These are phyloP conservation scores for Oscheius sp. DNA, from an alignment of 2,888 invertebrate species.

Conservation along the genomic window DNA sequence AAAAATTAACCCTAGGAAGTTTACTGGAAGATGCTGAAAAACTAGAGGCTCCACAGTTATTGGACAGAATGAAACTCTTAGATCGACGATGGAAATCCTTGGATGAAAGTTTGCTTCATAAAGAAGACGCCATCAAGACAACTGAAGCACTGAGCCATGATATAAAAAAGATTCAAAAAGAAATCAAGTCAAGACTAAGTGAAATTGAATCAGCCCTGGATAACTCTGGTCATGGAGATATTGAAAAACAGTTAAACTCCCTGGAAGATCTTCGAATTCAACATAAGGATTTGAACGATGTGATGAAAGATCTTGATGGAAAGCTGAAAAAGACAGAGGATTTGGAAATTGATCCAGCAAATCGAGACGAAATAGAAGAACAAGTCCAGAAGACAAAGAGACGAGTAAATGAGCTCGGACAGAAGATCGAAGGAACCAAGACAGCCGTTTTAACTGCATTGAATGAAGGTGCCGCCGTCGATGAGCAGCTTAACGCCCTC, in stretches of 20 bases:
- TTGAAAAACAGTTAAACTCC: conserved; percentile 39
- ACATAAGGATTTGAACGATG: conserved; percentile 19
- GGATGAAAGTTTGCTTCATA: conserved; percentile 45
- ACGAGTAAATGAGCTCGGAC: conserved; percentile 45
- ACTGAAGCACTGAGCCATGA: conserved; percentile 41
- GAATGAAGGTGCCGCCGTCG: conserved; percentile 47
- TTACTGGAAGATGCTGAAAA: conserved; percentile 83
- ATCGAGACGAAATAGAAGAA: conserved; percentile 47
- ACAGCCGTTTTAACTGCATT: conserved; percentile 43
- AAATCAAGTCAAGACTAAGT: conserved; percentile 38
- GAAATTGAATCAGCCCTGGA: conserved; percentile 52
- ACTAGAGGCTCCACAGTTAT: conserved; percentile 66
- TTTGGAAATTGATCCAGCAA: conserved; percentile 41
- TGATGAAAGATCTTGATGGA: conserved; percentile 26
- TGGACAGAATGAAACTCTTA: conserved; percentile 73
- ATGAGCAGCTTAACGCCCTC: conserved; percentile 45
- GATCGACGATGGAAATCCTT: conserved; percentile 77
- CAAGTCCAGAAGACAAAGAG: conserved; percentile 40
- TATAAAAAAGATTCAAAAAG: conserved; percentile 39
- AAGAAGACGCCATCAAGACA: conserved; percentile 36
- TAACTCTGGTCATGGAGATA: conserved; percentile 38
- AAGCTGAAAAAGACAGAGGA: conserved; percentile 27
- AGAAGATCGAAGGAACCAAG: conserved; percentile 51
- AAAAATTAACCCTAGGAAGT: conserved; percentile 88
- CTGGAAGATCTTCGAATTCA: conserved; percentile 29